These are phyloP conservation scores for Xanthorhoe spadicearia DNA, from an alignment of 2,888 invertebrate species.

Conservation along the genomic window DNA sequence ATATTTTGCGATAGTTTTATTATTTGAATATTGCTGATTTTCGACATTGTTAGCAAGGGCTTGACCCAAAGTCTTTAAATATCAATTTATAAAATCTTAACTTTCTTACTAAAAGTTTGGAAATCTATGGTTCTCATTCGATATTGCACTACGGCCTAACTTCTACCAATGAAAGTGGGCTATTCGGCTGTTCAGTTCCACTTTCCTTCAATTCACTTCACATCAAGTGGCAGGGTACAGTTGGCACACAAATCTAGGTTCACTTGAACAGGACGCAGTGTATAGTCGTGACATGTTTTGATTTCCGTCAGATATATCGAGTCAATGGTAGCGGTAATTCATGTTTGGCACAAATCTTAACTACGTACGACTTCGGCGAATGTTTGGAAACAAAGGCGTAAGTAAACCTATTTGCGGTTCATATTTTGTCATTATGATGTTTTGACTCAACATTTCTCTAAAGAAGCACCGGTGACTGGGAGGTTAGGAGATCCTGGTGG, in stretches of 20 bases:
- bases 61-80: no score
- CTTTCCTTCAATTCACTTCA: constrained; percentile 38
- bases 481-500: no score
- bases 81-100: no score
- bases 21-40: no score
- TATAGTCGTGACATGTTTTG: constrained; percentile 60
- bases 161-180: constrained; percentile 21
- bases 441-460: no score
- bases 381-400: constrained; percentile 21
- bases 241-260: constrained; percentile 45
- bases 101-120: no score
- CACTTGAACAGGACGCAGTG: constrained; percentile 47
- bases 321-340: constrained; percentile 35
- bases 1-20: no score
- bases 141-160: not conserved
- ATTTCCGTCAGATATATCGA: constrained; percentile 56
- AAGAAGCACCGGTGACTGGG: no score
- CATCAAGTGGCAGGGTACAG: constrained; percentile 35
- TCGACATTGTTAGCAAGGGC: no score
- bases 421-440: no score
- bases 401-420: constrained; percentile 3
- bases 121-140: not conserved
- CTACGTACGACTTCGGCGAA: constrained; percentile 3
- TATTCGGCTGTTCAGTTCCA: constrained; percentile 32
- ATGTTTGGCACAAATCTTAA: constrained; percentile 45